Evolutionary conservation across 2,888 invertebrate genomes (phyloP).

Genomic region (Cheilosia vernalis): DNA sequence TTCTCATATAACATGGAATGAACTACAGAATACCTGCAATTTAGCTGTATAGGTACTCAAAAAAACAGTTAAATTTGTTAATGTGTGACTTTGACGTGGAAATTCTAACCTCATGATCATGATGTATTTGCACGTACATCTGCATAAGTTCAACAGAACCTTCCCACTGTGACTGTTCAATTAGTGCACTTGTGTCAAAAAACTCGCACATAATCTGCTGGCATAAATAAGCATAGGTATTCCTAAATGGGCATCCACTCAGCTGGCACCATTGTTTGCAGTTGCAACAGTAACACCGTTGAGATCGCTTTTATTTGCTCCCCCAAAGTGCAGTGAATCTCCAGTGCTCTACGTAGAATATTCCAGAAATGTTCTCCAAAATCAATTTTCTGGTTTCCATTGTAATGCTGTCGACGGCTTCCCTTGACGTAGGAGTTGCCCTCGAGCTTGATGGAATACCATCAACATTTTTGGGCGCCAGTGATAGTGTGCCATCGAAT

Average conservation of each 20-base stretch:
- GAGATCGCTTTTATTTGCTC: not conserved
- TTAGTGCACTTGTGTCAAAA: not conserved
- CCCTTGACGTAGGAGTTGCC: not conserved
- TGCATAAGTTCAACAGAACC: too few relatives aligned
- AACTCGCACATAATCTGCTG: not conserved
- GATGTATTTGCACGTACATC: too few relatives aligned
- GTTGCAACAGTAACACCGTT: conserved; percentile 18
- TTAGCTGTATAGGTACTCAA: too few relatives aligned
- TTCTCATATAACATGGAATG: too few relatives aligned
- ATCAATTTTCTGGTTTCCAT: not conserved
- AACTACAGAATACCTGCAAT: too few relatives aligned
- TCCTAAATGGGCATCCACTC: not conserved
- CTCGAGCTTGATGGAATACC: not conserved
- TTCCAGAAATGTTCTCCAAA: not conserved
- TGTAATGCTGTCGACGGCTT: not conserved
- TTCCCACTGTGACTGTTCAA: not conserved
- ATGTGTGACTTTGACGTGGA: too few relatives aligned
- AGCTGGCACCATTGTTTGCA: conserved; percentile 5
- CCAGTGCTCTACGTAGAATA: not conserved
- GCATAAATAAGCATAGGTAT: not conserved
- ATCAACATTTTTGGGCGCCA: not conserved
- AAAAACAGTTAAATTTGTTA: too few relatives aligned
- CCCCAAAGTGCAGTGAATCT: not conserved
- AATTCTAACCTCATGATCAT: too few relatives aligned
- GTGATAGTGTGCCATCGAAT: not conserved